Evolutionary conservation across 1,140 invertebrate genomes (phyloP), one percentile per base, ranked within the genome.

Genomic region (Calephelis nemesis): DNA sequence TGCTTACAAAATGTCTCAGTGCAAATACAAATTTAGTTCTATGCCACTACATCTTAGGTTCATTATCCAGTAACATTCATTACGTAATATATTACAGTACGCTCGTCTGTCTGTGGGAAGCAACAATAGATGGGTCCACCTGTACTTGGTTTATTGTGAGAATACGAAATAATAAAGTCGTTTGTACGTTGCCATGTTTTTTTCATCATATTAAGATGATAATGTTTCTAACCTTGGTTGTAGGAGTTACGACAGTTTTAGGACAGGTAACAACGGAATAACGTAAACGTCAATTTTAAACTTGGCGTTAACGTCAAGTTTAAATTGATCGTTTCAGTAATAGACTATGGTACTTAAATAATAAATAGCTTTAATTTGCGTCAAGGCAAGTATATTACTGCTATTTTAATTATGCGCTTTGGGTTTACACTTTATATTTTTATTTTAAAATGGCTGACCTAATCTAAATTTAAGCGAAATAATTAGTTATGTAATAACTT

Each of bases 131-230:
- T 9, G 39, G 13, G 40, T 47, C 62, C 62, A 13, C 62, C 62
- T 45, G 62, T 47, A 63, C 62, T 45, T 40, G 40, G 62, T 39
- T 15, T 10, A 54, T 62, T 71, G 70, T 71, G 70, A 68, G 62
- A 71, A 71, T 64, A 67, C 49, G 13, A 52, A 68, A 60, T 71
- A 67, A 67, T 67, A 47, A 42, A 47, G 62, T 54, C 15, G 50
- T 54, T 54, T 30, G 50, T 30, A 54, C 50, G 50, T 19, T 9
- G 50, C 50, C 50, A 54, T 9, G 50, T 54, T 54, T 54, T 54
- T 50, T 54, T 54, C 50, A 13, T 54, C 50, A 54, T 54, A 54
- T 54, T 54, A 45, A 47, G 15, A 63, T 63, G 15, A 47, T 63
- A 47, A 63, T 63, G 62, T 8, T 63, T 47, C n/a, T 63, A 63